Base-by-base conservation (phyloP, 2,113 vertebrate species). In the Pelusios castaneus region DNA sequence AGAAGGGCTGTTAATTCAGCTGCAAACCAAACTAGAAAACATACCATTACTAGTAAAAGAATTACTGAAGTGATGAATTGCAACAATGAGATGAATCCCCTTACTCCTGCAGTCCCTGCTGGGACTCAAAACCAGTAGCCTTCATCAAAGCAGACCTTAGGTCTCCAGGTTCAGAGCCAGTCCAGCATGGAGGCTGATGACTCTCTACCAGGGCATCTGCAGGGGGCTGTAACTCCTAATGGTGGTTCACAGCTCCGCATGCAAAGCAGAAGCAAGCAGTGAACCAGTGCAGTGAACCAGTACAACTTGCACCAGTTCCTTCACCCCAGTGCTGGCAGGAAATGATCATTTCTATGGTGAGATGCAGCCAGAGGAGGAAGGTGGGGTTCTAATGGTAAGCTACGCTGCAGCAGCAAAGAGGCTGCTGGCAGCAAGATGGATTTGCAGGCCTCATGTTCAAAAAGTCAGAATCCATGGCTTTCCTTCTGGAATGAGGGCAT, bases 121-220 rank as follows among this genome's bases (percentile, higher is more conserved):
- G n/a, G 55, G 89, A 80, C 34, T 47, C 85, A 54, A 56, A 91
- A 54, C 4, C 47, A 47, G 29, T 51, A 60, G 58, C 82, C 31
- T 10, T 22, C 55, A 21, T 21, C 54, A 55, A 58, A 58, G 90
- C 14, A 55, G 75, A 73, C 13, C 11, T 0, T 0, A 80, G 80
- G 21, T 45, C 31, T 0, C 0, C 55, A 47, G 70, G 24, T 31
- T 21, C 51, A 67, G 75, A 94, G 22, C 31, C 63, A 6, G 16
- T 45, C 81, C 78, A 55, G 60, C 34, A 55, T 9, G 43, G 31
- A 45, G 25, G 7, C 45, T 9, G 34, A 13, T 10, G 11, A 52
- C 12, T 38, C 7, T 58, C 38, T 24, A 10, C 73, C 0, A 0
- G 8, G 34, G 77, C 10, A 12, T 2, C 45, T 51, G 63, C n/a